Base-by-base conservation (phyloP, 2,797 vertebrate species). In the Esox masquinongy region DNA sequence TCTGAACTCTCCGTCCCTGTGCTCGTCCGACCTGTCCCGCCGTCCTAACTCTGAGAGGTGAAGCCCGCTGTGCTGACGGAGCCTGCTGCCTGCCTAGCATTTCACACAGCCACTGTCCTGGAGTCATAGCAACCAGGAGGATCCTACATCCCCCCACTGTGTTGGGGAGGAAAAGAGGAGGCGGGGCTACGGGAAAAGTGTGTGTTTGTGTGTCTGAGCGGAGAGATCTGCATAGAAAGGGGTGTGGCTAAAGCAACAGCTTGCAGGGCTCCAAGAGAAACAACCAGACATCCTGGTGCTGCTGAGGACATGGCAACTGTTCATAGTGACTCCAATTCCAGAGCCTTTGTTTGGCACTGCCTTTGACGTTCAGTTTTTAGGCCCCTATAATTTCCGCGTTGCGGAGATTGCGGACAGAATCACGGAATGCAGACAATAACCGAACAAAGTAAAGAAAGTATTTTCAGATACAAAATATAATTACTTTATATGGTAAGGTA, bases 51-150 rank as follows among this genome's bases (percentile, higher is more conserved):
- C 79, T 71, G 78, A 64, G 77, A 22, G 72, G 68, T 80, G 61
- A 78, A 64, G 56, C 39, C 73, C 49, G 50, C 79, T 76, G 51
- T 56, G 53, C 79, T 74, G 50, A 73, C 80, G 74, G 84, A 87
- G 79, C 74, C 70, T 34, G 64, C 74, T 69, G 83, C 74, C 79
- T 73, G 82, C 76, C 79, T 83, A 89, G 56, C 92, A 93, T 94
- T 90, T 91, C 93, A 87, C 56, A 74, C 80, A 63, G 71, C 82
- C 87, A 80, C 87, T 86, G 89, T 85, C 70, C 66, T 79, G 86
- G 86, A 87, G 92, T 91, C 94, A 94, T 92, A 90, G 93, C 88
- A 94, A 95, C 94, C 87, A 83, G 82, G 84, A 88, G 86, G 89
- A 92, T 90, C 89, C 83, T 80, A 87, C 82, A 78, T 68, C 29